Evolutionary conservation across 2,797 vertebrate species (phyloP), one percentile per base, ranked within the genome.

Genomic region (Loris lydekkerianus): DNA sequence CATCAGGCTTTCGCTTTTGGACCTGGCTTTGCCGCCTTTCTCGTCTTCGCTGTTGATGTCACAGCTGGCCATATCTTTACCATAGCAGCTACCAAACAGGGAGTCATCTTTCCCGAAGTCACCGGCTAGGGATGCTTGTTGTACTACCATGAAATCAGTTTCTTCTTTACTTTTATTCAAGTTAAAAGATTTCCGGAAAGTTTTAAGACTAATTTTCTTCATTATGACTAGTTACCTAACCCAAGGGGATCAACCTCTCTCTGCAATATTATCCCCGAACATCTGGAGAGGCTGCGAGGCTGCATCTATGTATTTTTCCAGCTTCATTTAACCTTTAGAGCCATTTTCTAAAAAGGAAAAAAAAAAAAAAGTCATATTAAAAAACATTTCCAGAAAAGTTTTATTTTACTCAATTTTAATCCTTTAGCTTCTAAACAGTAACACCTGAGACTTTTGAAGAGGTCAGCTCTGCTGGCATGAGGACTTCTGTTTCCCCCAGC

Each of bases 161-260:
- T 99, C 99, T 94, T 99, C 99, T 98, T 99, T 99, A 98, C 99
- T 99, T 98, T 99, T 99, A 96, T 98, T 99, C 98, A 99, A 99
- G 98, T 99, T 99, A 97, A 99, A 99, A 98, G 99, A 99, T 97
- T 99, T 99, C 97, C 99, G 99, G 98, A 99, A 99, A 98, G 99
- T 99, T 98, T 99, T 99, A 98, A 99, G 99, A 99, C 99, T 99
- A 96, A 99, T 99, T 98, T 99, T 99, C 99, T 99, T 99, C 99
- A 99, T 99, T 99, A 98, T 99, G 99, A 98, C 98, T 97, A 95
- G 95, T 92, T 87, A 95, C 93, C 96, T 96, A 97, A 93, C 96
- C 91, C 78, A 88, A 95, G 95, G 58, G 95, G 97, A 96, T 98
- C 98, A 98, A 95, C 89, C 96, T 97, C 93, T 96, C 96, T 98